A percentile compares a stretch with the other conserved stretches of the same genome.
phyloP scores from a whole-genome alignment of 2,888 invertebrate genomes.

The Eueremaeus valkanovi region DNA sequence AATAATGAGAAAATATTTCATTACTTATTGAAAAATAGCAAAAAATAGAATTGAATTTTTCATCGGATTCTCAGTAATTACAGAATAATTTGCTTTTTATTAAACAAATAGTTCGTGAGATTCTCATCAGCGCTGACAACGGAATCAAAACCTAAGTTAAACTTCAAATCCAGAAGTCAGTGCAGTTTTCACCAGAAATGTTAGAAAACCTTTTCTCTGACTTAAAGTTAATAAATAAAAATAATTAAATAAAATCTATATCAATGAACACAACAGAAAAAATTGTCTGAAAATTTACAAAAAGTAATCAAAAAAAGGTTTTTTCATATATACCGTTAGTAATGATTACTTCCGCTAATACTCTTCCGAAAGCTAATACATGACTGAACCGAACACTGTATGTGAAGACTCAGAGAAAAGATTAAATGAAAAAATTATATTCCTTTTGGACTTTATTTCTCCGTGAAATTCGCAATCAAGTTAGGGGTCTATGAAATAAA shows the following conservation, averaged over 20 bases:
- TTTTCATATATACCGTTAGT: constrained; percentile 25
- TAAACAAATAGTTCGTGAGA: background rate
- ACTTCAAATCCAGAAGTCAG: no score
- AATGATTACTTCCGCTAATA: constrained; percentile 35
- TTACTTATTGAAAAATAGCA: no score
- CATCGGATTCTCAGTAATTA: background rate
- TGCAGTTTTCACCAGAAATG: no score
- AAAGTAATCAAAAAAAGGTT: background rate
- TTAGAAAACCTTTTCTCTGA: no score
- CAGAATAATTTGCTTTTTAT: background rate
- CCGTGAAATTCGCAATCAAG: background rate
- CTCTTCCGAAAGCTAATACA: background rate
- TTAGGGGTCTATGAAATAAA: background rate
- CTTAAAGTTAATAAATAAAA: no score
- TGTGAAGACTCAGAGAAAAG: background rate
- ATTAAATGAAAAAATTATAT: background rate
- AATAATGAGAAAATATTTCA: no score
- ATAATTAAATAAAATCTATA: no score
- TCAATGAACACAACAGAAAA: background rate
- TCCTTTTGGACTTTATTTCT: background rate
- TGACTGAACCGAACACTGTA: background rate
- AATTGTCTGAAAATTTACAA: constrained; percentile 13
- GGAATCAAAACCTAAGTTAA: no score
- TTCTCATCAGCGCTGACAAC: no score
- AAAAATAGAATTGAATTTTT: background rate